Evolutionary conservation across 1,140 invertebrate genomes (phyloP), one percentile per base, ranked within the genome.

Genomic region (Listronotus oregonensis): DNA sequence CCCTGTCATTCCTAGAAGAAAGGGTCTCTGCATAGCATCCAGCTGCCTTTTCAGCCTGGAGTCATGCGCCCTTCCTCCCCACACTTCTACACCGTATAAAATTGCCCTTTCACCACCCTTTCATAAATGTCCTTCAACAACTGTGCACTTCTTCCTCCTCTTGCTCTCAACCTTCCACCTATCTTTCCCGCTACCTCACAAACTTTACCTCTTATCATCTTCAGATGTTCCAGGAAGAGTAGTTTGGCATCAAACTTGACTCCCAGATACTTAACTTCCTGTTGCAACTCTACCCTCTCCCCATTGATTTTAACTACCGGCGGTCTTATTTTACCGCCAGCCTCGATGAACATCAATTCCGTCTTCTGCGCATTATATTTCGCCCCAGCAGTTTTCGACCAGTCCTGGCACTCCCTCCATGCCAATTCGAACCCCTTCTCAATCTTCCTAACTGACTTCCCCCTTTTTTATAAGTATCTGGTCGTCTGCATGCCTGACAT

Each of bases 361-460:
- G 71, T 72, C 42, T 70, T 72, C 0, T 61, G 34, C n/a, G 15
- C 21, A 34, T 69, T 69, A 47, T 72, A 70, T 17, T n/a, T 7
- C 27, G 1, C 17, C 50, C 66, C 66, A 68, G 9, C 9, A 8
- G 6, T 40, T 3, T 15, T 56, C 60, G 3, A 31, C 31, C 18
- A 39, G 50, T 52, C 61, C 56, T 3, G 59, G 46, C 8, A 21
- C 37, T 10, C 21, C 21, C 21, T 27, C 21, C 21, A 27, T 27
- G 5, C 21, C 5, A 27, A 3, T 21, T 44, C 69, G 61, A 70
- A 18, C 31, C 59, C 12, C 11, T 31, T 21, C 65, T 66, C 14
- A 68, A 10, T 47, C 27, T 18, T 34, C 55, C 61, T 12, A n/a
- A 34, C 17, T 9, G 69, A 70, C 14, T 27, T 52, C 6, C 56